Conservation (phyloP, 2,797 vertebrate species). For the Bradypodion ventrale region DNA sequence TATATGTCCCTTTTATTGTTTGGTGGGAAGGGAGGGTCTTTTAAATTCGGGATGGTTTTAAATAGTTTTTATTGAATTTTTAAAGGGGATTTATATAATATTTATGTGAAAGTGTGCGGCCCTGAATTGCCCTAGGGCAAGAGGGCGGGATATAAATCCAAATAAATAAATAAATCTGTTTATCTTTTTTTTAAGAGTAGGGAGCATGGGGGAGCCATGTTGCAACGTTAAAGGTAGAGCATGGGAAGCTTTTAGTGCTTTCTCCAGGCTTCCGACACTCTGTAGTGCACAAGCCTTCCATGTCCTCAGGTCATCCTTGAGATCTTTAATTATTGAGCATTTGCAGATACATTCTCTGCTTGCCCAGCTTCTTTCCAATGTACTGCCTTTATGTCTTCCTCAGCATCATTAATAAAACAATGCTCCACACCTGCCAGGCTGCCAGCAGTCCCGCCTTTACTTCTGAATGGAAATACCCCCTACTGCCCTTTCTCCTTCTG, state of each 20-base stretch:
- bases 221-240: neutral
- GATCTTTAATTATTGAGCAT: constrained; percentile 63
- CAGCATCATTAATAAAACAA: constrained; percentile 54
- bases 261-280: neutral
- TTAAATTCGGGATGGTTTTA: no score
- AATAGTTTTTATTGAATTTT: no score
- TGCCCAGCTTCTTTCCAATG: constrained; percentile 48
- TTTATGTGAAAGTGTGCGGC: no score
- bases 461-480: neutral
- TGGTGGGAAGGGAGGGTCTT: no score
- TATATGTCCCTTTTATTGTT: no score
- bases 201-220: constrained; percentile 31
- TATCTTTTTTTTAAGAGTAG: neutral
- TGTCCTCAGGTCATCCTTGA: constrained; percentile 48
- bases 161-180: no score
- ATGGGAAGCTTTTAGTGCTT: constrained; percentile 28
- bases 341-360: constrained; percentile 26
- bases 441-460: constrained; percentile 10
- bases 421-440: constrained; percentile 23
- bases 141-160: no score
- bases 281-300: constrained; percentile 9
- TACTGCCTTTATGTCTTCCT: constrained; percentile 42
- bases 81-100: no score
- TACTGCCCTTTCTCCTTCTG: neutral
- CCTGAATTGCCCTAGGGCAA: no score